Base-by-base conservation (phyloP, 2,797 vertebrate genomes). In the Oryzias dopingdopingensis region DNA sequence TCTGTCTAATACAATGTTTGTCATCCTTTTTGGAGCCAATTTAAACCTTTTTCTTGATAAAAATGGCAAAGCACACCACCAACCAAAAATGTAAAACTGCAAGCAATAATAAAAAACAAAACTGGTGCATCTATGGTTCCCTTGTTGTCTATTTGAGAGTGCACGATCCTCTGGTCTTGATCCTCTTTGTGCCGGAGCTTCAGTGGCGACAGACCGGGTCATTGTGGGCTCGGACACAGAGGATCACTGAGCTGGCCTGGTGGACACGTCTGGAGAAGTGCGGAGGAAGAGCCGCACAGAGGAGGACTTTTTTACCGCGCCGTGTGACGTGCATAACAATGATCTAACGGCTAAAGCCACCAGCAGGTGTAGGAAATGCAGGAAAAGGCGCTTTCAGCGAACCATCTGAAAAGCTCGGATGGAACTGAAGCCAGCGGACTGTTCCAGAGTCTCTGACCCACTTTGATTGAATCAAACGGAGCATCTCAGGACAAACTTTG, bases 231-330 rank as follows among this genome's bases (percentile, higher is more conserved):
- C 51, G 49, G 72, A 82, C 42, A 56, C 70, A 75, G 49, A 70
- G 67, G 64, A 56, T 58, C 4, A 45, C 73, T 61, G 72, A 80
- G 70, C 72, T 65, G 70, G 73, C 65, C 60, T 66, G 76, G 77
- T 54, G 26, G 83, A 74, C 74, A 64, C 41, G 52, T 52, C 68
- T 88, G 84, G 88, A 65, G 64, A 65, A 76, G 6, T 43, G 64
- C 56, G 54, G 79, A 88, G 88, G 83, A 88, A 84, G 85, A 84
- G 77, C 43, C 52, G n/a, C 66, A 89, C 85, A 88, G 88, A 89
- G 80, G 77, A 79, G 67, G 79, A 76, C 83, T 81, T 90, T 88
- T 88, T 71, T 68, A 72, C 77, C 63, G 24, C 61, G n/a, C 41
- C 4, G 46, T 75, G 85, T 87, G 86, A 67, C 55, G 4, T 49